phyloP scores from a whole-genome alignment of 1,140 invertebrate species.

The Lucilia sericata region DNA sequence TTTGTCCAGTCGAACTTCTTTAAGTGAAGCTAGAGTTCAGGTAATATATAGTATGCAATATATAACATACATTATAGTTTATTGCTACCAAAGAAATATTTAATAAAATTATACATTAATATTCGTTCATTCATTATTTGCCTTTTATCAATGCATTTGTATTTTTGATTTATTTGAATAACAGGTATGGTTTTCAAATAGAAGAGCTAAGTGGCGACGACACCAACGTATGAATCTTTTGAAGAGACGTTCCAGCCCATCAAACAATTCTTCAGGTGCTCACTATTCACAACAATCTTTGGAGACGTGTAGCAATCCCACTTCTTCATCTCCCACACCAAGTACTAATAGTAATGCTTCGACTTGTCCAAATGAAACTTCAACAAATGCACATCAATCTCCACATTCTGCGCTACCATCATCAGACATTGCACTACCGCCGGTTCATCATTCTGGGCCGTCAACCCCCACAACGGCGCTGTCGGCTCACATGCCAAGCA shows the following conservation, averaged over 20 bases:
- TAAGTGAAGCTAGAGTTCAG: conserved; percentile 97
- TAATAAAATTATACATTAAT: neutral
- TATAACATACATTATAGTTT: neutral
- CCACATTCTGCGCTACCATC: conserved; percentile 33
- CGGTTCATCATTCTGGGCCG: neutral
- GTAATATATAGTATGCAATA: conserved; percentile 70
- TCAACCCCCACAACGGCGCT: conserved; percentile 43
- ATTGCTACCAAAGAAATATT: neutral
- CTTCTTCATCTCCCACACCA: conserved; percentile 59
- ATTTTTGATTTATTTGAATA: neutral
- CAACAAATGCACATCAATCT: conserved; percentile 55
- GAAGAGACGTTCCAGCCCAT: conserved; percentile 75
- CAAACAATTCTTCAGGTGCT: conserved; percentile 43
- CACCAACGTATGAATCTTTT: conserved; percentile 94
- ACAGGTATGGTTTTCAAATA: conserved; percentile 98
- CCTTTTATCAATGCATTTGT: neutral
- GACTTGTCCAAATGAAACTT: conserved; percentile 35
- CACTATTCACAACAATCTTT: conserved; percentile 57
- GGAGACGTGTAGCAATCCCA: conserved; percentile 43
- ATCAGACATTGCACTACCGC: neutral
- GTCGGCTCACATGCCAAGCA: conserved; percentile 6
- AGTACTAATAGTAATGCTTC: conserved; percentile 58
- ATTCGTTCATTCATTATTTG: neutral
- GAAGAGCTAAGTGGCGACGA: conserved; percentile 95
- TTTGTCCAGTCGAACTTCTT: conserved; percentile 89